Percentiles rank a stretch among this genome's conserved stretches.
phyloP scores from a whole-genome alignment of 2,113 vertebrate species.

The Dinomys branickii region DNA sequence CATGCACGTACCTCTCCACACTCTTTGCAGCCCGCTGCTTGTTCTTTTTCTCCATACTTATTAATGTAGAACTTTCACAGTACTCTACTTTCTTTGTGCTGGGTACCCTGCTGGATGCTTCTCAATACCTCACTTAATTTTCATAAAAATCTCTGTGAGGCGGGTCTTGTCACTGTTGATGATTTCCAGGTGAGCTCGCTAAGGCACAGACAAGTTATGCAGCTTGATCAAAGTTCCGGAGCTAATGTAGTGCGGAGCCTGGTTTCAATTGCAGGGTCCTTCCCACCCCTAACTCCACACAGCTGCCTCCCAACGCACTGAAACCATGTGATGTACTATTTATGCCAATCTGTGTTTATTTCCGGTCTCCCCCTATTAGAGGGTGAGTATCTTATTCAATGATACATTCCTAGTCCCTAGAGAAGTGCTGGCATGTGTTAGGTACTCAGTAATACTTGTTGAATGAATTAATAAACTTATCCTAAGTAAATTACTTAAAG shows the following conservation, averaged over 20 bases:
- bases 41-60: background rate
- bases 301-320: background rate
- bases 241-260: background rate
- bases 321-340: fast-evolving
- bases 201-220: background rate
- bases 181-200: background rate
- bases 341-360: background rate
- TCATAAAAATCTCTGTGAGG: background rate
- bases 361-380: background rate
- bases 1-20: too few species aligned
- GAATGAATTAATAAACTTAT: background rate
- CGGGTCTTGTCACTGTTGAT: background rate
- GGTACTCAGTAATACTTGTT: background rate
- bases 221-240: background rate
- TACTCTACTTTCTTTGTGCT: background rate
- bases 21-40: background rate
- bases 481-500: background rate
- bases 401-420: background rate
- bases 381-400: background rate
- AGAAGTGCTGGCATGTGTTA: background rate
- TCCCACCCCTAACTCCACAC: background rate
- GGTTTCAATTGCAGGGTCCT: background rate
- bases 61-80: background rate
- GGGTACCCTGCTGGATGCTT: background rate
- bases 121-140: background rate